phyloP scores from a whole-genome alignment of 2,888 invertebrate genomes.

The Coecobrya sp. region DNA sequence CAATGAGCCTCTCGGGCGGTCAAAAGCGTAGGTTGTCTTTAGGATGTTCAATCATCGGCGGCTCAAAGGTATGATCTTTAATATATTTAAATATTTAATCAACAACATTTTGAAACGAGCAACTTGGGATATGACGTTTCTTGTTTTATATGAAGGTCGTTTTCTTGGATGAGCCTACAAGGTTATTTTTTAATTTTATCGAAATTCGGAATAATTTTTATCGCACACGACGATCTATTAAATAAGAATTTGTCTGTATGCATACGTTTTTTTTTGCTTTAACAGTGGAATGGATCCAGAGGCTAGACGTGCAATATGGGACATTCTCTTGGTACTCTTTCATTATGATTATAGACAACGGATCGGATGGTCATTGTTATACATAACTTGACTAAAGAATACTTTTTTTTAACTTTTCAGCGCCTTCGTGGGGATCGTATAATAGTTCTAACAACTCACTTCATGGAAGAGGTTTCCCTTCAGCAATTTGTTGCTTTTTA shows the following conservation, averaged over 20 bases:
- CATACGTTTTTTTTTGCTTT: too few species aligned
- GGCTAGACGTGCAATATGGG: slow-evolving; percentile 91
- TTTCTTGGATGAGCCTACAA: slow-evolving; percentile 89
- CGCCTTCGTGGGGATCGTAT: slow-evolving; percentile 91
- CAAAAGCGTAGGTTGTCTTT: slow-evolving; percentile 96
- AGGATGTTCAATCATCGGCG: slow-evolving; percentile 95
- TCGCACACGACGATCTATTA: too few species aligned
- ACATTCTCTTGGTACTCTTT: slow-evolving; percentile 90
- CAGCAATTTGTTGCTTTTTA: too few species aligned
- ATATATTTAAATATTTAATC: not conserved
- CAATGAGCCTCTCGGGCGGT: slow-evolving; percentile 94
- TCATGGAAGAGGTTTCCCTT: slow-evolving; percentile 97
- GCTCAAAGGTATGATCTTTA: slow-evolving; percentile 89
- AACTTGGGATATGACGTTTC: not conserved
- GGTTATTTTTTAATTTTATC: too few species aligned
- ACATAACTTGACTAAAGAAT: not conserved
- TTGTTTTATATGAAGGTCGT: slow-evolving; percentile 87
- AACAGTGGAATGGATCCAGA: slow-evolving; percentile 89
- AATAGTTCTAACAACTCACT: slow-evolving; percentile 96
- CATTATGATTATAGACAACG: not conserved
- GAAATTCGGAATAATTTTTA: too few species aligned
- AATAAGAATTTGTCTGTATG: too few species aligned
- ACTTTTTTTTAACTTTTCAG: not conserved
- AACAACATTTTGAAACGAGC: not conserved
- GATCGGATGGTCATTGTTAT: not conserved